Percentiles rank a stretch among this genome's conserved stretches.
Conservation (phyloP, 2,797 vertebrate genomes). For the Crypturellus tataupa region DNA sequence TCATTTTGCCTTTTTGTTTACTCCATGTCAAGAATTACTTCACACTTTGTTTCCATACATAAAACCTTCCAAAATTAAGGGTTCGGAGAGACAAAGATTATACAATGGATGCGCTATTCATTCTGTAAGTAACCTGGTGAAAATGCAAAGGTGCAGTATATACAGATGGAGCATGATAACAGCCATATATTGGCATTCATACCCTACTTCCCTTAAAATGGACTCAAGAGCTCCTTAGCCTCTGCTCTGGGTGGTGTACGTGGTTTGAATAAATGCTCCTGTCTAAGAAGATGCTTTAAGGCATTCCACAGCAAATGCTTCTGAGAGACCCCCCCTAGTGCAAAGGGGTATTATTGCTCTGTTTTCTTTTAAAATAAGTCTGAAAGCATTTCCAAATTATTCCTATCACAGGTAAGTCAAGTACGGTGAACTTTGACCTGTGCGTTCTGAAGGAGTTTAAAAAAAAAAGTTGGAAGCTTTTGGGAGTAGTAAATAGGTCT, state of each 20-base stretch:
- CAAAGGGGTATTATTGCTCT: background rate
- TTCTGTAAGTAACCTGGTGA: background rate
- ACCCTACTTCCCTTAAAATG: background rate
- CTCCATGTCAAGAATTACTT: background rate
- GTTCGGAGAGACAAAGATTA: background rate
- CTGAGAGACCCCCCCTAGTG: background rate
- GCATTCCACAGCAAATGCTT: background rate
- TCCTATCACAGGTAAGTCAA: background rate
- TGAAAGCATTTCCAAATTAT: background rate
- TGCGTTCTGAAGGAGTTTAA: background rate
- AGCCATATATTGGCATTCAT: background rate
- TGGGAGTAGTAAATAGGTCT: background rate
- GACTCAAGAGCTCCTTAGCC: background rate
- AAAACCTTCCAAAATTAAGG: background rate
- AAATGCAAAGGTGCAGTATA: background rate
- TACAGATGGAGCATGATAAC: background rate
- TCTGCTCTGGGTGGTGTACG: background rate
- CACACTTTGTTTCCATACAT: background rate
- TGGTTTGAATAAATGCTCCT: background rate
- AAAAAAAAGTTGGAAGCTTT: background rate
- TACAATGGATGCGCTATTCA: background rate
- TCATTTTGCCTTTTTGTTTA: background rate
- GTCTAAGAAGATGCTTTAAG: background rate
- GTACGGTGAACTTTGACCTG: background rate
- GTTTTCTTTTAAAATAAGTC: background rate